These are phyloP conservation scores for Meloidogyne floridensis DNA, from an alignment of 1,140 invertebrate species.

Conservation along the genomic window DNA sequence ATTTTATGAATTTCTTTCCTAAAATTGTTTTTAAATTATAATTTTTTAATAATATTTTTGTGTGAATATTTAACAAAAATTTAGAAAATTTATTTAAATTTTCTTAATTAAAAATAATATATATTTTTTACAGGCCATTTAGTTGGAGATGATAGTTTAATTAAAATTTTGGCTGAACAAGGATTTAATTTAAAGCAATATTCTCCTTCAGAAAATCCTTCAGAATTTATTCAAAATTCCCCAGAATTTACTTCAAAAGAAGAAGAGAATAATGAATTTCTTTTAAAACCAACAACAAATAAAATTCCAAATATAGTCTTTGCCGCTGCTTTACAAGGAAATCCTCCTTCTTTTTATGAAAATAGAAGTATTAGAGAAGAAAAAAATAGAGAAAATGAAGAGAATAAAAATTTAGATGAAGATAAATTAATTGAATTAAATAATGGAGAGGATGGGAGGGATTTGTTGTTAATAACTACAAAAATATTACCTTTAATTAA, in stretches of 20 bases:
- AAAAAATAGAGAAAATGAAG: background rate
- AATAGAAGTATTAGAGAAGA: background rate
- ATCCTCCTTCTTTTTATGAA: background rate
- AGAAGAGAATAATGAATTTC: background rate
- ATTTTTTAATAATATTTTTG: too few species aligned
- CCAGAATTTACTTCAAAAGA: background rate
- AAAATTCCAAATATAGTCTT: background rate
- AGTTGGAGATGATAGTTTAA: background rate
- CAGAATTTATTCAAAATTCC: background rate
- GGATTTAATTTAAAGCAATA: slow-evolving; percentile 2
- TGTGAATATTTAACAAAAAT: background rate
- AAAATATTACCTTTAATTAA: background rate
- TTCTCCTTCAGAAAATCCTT: background rate
- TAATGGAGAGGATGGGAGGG: background rate
- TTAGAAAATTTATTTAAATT: background rate
- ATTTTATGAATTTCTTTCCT: too few species aligned
- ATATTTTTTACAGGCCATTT: slow-evolving; percentile 11
- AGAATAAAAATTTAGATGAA: background rate
- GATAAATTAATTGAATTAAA: background rate
- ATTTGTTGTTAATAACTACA: too few species aligned
- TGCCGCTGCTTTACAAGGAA: too few species aligned
- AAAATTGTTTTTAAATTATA: too few species aligned
- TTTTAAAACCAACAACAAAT: slow-evolving; percentile 3
- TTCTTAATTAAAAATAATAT: background rate
- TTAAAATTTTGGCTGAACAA: slow-evolving; percentile 13